These are phyloP conservation scores for Aphis gossypii DNA, from an alignment of 1,140 invertebrate species.

Conservation along the genomic window DNA sequence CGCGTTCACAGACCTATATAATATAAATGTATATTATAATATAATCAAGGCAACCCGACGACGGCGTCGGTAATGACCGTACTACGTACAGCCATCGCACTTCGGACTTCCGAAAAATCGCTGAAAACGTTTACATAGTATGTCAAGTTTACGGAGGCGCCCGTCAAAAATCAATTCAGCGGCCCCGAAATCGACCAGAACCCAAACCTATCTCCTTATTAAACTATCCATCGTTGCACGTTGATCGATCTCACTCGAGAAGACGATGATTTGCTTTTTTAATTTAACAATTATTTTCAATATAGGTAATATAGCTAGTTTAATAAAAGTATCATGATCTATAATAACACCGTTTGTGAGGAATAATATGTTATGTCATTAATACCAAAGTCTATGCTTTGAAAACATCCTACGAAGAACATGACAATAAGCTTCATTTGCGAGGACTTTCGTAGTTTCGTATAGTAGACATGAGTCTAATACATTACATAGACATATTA, in stretches of 20 bases:
- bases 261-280: neutral
- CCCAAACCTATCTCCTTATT: neutral
- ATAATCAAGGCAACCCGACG: neutral
- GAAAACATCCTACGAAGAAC: no score
- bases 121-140: neutral
- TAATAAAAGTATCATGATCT: neutral
- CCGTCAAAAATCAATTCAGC: neutral
- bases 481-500: no score
- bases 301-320: no score
- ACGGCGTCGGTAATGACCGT: neutral
- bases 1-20: neutral
- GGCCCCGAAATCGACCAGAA: neutral
- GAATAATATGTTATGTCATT: no score
- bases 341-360: neutral
- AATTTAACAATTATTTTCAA: neutral
- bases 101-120: neutral
- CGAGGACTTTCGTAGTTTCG: no score
- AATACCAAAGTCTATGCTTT: no score
- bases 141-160: neutral
- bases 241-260: neutral
- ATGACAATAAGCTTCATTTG: no score
- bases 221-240: neutral
- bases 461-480: no score
- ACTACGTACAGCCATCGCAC: neutral
- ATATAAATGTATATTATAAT: neutral